Evolutionary conservation across 2,113 vertebrate genomes (phyloP).

Genomic region (Chaetura pelagica): DNA sequence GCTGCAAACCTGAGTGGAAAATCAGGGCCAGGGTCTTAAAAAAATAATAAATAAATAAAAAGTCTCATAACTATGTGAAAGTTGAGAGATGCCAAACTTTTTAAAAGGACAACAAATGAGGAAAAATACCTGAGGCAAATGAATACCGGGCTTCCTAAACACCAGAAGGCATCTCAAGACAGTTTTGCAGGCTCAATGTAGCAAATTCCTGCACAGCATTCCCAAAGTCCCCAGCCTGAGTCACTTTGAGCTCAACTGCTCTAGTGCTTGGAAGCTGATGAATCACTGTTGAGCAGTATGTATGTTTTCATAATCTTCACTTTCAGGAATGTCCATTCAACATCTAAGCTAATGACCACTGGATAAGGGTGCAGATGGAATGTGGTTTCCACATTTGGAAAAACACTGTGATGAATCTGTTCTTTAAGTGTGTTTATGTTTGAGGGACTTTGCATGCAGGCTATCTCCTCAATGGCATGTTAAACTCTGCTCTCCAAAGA

Average conservation of each 20-base stretch:
- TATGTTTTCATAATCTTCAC: slow-evolving; percentile 28
- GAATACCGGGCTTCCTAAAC: background rate
- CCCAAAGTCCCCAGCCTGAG: slow-evolving; percentile 12
- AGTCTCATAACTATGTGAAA: background rate
- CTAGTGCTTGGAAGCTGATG: background rate
- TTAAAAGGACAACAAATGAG: background rate
- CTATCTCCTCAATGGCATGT: slow-evolving; percentile 7
- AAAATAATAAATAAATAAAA: background rate
- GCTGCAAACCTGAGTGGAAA: background rate
- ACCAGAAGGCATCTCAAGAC: background rate
- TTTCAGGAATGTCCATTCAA: slow-evolving; percentile 35
- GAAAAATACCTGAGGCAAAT: background rate
- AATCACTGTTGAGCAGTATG: background rate
- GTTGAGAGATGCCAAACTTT: background rate
- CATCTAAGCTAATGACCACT: slow-evolving; percentile 23
- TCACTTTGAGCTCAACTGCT: background rate
- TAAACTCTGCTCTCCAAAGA: slow-evolving; percentile 48
- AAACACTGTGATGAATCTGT: background rate
- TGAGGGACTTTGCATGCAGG: slow-evolving; percentile 23
- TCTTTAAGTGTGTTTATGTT: slow-evolving; percentile 60
- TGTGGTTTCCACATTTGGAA: slow-evolving; percentile 38
- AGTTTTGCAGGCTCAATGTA: background rate
- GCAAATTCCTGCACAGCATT: slow-evolving; percentile 19
- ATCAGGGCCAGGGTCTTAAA: background rate
- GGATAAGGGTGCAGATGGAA: slow-evolving; percentile 57